Evolutionary conservation across 2,113 vertebrate genomes (phyloP).

Genomic region (Peromyscus leucopus): DNA sequence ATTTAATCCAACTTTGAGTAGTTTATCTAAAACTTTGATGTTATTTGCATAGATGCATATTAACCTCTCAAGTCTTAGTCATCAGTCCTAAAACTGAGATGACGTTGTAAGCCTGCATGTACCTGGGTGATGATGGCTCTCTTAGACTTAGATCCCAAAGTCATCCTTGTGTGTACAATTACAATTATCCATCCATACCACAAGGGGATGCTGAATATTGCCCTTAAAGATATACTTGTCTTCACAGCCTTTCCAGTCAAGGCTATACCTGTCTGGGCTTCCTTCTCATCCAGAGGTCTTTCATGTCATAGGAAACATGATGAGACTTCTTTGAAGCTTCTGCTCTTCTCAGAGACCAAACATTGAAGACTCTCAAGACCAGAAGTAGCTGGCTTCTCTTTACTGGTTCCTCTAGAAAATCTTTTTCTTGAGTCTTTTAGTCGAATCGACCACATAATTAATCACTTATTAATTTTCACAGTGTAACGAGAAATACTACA

Average conservation of each 20-base stretch:
- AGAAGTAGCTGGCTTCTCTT: not conserved
- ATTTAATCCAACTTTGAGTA: not conserved
- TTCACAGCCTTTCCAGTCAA: not conserved
- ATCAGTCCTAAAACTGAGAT: no score
- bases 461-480: not conserved
- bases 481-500: not conserved
- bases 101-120: not conserved
- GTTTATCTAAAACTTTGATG: not conserved
- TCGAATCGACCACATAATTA: not conserved
- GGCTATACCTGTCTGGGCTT: rapidly evolving
- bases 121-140: rapidly evolving
- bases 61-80: not conserved
- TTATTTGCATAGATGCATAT: not conserved
- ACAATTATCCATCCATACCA: rapidly evolving
- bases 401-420: not conserved
- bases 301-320: not conserved
- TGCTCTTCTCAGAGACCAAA: not conserved
- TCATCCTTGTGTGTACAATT: not conserved
- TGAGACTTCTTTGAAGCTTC: not conserved
- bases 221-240: rapidly evolving
- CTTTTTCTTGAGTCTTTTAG: not conserved
- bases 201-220: no score
- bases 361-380: not conserved
- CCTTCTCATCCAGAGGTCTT: not conserved
- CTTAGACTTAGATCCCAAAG: not conserved